Percentiles rank a stretch among this genome's conserved stretches.
phyloP scores from a whole-genome alignment of 30 jellyfish, hydroid and myxozoan genomes.

The Nemopilema nomurai region DNA sequence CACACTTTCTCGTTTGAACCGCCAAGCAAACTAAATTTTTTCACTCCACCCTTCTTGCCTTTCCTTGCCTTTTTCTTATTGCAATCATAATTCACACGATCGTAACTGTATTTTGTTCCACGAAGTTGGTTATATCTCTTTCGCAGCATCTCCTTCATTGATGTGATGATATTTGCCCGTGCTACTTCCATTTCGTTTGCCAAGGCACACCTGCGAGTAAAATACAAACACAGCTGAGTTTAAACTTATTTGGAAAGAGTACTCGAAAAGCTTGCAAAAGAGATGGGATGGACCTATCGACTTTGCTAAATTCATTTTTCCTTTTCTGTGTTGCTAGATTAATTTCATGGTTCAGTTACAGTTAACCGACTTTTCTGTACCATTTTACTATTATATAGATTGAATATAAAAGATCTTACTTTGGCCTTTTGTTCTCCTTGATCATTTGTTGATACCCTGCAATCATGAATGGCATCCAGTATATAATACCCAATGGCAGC shows the following conservation, averaged over 20 bases:
- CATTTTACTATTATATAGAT: too few species aligned
- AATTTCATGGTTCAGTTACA: too few species aligned
- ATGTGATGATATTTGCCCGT: conserved; percentile 17
- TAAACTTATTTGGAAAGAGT: too few species aligned
- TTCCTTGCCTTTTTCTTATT: conserved; percentile 19
- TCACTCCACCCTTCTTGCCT: not conserved
- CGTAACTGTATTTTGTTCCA: not conserved
- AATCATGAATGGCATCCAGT: conserved; percentile 21
- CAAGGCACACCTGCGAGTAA: conserved; percentile 4
- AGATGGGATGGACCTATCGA: too few species aligned
- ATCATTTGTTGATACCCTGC: conserved; percentile 22
- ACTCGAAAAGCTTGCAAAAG: too few species aligned
- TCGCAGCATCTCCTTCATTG: conserved; percentile 28
- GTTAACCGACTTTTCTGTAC: too few species aligned
- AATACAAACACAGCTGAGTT: too few species aligned
- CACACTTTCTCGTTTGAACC: not conserved
- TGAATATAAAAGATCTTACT: conserved; percentile 3
- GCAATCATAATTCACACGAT: not conserved
- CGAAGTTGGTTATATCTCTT: not conserved
- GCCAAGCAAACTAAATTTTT: not conserved
- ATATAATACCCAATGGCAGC: conserved; percentile 14
- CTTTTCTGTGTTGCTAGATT: too few species aligned
- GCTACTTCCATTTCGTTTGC: conserved; percentile 29
- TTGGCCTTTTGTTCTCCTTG: not conserved
- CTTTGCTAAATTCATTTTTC: too few species aligned